Base-by-base conservation (phyloP, 2,797 vertebrate species). In the Halcyon chelicuti region DNA sequence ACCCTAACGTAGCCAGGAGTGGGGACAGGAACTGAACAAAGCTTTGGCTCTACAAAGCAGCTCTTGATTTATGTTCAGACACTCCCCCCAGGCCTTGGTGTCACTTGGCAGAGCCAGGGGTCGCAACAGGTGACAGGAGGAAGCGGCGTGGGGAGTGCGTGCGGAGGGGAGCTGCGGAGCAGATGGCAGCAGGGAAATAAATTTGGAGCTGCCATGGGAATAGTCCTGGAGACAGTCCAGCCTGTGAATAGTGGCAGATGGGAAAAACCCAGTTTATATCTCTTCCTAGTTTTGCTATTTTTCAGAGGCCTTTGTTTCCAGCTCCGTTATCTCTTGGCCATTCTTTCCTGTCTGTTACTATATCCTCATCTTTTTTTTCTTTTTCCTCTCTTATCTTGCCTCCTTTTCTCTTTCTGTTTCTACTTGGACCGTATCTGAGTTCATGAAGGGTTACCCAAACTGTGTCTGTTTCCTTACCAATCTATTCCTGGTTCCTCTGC, bases 141-240 rank as follows among this genome's bases (percentile, higher is more conserved):
- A 73, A 86, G 88, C 87, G 96, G 94, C 95, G 96, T 71, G 54
- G 0, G 84, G 84, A 94, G 54, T 2, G 7, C 95, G 96, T 90
- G 88, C 85, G 72, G 92, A 95, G 88, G 79, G 88, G 92, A 97
- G 90, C 93, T 76, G 55, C 90, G 42, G 95, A 94, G 96, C 94
- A 97, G 97, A 96, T 97, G 96, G 97, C 96, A 97, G 94, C 94
- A 93, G 96, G 94, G 91, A 95, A 96, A 91, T 76, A 90, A 88
- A 94, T 95, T 90, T 90, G 96, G 96, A 97, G 46, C 94, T 95
- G 96, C 93, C 28, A 85, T 58, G 79, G 95, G 96, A 97, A 94
- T 93, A 97, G 93, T 81, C 82, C 94, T 95, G 96, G 97, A 97
- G 94, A 87, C 9, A 40, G 20, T 74, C 92, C 96, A 91, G 75